Percentiles rank a stretch among this genome's conserved stretches.
phyloP scores from a whole-genome alignment of 2,888 invertebrate species.

The Andrena bucephala region DNA sequence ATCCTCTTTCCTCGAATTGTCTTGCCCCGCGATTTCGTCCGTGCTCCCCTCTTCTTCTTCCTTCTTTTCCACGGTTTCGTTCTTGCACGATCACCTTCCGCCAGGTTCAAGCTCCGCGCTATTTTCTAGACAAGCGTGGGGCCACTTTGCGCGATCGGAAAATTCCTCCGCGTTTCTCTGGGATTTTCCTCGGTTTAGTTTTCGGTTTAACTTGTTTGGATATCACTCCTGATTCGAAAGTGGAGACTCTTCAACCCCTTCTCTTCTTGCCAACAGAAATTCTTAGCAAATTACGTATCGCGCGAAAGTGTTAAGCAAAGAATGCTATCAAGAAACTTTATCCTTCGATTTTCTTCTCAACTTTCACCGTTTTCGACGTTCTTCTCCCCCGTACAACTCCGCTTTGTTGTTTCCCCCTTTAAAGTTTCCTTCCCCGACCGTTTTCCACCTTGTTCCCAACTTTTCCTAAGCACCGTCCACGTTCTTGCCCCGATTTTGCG shows the following conservation, averaged over 20 bases:
- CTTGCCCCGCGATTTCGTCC: neutral
- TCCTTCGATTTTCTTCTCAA: neutral
- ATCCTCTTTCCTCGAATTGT: conserved; percentile 13
- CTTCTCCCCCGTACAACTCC: neutral
- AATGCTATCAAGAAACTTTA: conserved; percentile 6
- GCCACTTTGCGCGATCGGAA: neutral
- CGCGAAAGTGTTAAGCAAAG: neutral
- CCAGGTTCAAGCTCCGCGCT: neutral
- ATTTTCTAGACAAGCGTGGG: neutral
- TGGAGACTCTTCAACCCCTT: neutral
- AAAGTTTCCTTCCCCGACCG: conserved; percentile 1
- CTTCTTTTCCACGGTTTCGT: neutral
- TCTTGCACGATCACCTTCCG: neutral
- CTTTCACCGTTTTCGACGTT: conserved; percentile 10
- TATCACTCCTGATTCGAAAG: neutral
- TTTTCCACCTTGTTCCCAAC: conserved; percentile 8
- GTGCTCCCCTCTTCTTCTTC: neutral
- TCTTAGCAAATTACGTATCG: neutral
- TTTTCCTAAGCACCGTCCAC: neutral
- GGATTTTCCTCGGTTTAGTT: neutral
- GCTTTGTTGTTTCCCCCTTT: conserved; percentile 11
- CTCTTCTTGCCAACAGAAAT: neutral
- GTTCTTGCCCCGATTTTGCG: neutral
- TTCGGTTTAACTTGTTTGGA: neutral
- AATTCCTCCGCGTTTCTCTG: neutral